Evolutionary conservation across 2,888 invertebrate species (phyloP), one percentile per base, ranked within the genome.

Genomic region (Limnephilus auricula): DNA sequence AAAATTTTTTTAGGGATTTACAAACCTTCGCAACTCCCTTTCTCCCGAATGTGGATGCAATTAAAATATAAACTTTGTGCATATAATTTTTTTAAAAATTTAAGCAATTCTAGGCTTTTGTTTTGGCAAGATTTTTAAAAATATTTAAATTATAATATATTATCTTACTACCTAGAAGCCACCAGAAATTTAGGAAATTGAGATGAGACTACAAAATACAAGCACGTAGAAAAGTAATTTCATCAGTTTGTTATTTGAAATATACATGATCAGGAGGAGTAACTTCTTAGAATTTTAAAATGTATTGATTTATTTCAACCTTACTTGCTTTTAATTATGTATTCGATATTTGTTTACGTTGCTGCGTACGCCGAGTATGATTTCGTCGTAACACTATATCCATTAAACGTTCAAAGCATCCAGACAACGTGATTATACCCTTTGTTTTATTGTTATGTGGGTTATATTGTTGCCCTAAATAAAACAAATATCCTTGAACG

Each of bases 291-390:
- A 65, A 65, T 65, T 65, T 25, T n/a, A 25, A 65, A 10, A 65
- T 2, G 2, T 25, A 2, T 65, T 65, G n/a, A n/a, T 25, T 65
- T 65, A n/a, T 65, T 65, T 65, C n/a, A 65, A 25, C 25, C 82
- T 82, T 82, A 82, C 34, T 82, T 82, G 34, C 34, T 34, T 82
- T 82, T 34, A 82, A 82, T 82, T 82, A 82, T 82, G 34, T 82
- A 82, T 37, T 34, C 34, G 25, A 89, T 89, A 34, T 50, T 89
- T 79, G 50, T 89, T 78, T 37, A 89, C 89, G 32, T 34, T 31
- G 18, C 5, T 82, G 32, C 13, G 5, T 82, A 82, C 37, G 2
- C 82, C 30, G 82, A 32, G 25, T 82, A 34, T 25, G 34, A 34
- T 82, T 82, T 82, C 82, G 2, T 34, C 34, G 82, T 34, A 25